Evolutionary conservation across 2,113 vertebrate species (phyloP).

Genomic region (Thamnophis sirtalis): DNA sequence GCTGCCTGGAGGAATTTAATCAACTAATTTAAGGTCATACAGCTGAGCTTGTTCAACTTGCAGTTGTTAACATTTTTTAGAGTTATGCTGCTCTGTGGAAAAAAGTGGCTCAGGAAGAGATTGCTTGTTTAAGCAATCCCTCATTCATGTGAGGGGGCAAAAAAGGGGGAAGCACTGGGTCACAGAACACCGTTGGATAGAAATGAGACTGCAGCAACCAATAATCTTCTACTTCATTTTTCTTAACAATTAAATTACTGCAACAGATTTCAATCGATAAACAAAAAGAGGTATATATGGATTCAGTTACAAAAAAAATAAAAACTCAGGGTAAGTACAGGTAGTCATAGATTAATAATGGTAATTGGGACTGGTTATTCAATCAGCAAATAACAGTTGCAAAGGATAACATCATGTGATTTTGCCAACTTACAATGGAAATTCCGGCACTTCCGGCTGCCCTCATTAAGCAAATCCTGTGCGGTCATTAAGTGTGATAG

Average conservation of each 20-base stretch:
- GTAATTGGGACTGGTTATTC: neutral
- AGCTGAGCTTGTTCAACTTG: neutral
- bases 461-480: neutral
- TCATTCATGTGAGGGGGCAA: neutral
- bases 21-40: neutral
- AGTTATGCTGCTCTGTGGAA: neutral
- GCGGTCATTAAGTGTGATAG: neutral
- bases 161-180: neutral
- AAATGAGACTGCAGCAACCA: neutral
- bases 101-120: neutral
- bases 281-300: neutral
- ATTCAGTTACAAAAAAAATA: neutral
- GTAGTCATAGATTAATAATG: neutral
- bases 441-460: neutral
- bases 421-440: neutral
- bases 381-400: neutral
- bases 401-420: neutral
- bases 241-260: neutral
- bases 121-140: neutral
- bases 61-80: neutral
- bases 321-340: neutral
- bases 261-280: neutral
- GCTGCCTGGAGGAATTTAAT: neutral
- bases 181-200: neutral
- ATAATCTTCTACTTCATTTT: neutral